Percentiles rank a stretch among this genome's conserved stretches.
phyloP scores from a whole-genome alignment of 92 coral and sea anemone species.

The Meandrina meandrites region DNA sequence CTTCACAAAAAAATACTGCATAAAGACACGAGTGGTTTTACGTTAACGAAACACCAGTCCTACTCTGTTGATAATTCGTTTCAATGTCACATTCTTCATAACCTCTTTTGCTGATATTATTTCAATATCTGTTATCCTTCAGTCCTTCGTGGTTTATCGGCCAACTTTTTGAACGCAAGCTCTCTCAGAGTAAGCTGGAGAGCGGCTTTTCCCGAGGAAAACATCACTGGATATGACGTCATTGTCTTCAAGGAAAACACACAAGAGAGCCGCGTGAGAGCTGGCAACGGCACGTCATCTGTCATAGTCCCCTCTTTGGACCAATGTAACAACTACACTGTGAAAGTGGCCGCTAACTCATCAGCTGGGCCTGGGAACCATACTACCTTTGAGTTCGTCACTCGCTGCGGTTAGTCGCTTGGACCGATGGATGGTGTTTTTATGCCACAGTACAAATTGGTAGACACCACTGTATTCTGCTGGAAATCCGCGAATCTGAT shows the following conservation, averaged over 20 bases:
- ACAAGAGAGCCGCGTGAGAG: neutral
- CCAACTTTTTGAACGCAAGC: slow-evolving; percentile 28
- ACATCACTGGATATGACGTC: slow-evolving; percentile 40
- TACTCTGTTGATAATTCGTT: too few relatives aligned
- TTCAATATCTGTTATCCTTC: neutral
- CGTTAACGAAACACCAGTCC: too few relatives aligned
- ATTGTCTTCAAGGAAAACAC: neutral
- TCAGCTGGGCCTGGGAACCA: slow-evolving; percentile 54
- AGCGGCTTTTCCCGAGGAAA: slow-evolving; percentile 22
- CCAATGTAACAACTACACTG: slow-evolving; percentile 53
- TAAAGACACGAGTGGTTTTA: too few relatives aligned
- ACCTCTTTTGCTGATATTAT: neutral
- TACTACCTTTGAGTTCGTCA: slow-evolving; percentile 9
- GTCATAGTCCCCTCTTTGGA: slow-evolving; percentile 26
- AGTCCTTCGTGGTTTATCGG: slow-evolving; percentile 19
- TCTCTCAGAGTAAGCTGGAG: slow-evolving; percentile 47
- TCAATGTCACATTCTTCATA: too few relatives aligned
- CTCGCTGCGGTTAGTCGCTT: slow-evolving; percentile 55
- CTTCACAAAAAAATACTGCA: too few relatives aligned
- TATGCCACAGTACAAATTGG: too few relatives aligned
- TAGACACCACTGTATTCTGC: too few relatives aligned
- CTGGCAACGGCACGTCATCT: slow-evolving; percentile 20
- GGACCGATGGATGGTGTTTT: too few relatives aligned
- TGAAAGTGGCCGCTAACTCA: slow-evolving; percentile 47
- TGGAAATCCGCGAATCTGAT: too few relatives aligned